Evolutionary conservation across 2,888 invertebrate species (phyloP).

Genomic region (Biston betularia): DNA sequence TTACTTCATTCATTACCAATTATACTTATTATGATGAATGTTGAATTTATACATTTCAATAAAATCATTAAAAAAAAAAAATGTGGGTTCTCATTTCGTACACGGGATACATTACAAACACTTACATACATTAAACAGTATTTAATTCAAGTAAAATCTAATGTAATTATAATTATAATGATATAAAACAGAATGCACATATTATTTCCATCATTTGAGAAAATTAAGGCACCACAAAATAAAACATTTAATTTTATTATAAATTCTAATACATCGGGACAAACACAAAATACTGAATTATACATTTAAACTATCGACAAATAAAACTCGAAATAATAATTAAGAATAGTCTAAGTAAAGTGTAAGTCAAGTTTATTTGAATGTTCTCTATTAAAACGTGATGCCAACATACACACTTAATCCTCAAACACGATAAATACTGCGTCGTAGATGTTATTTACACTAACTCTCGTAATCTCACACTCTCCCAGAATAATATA

Average conservation of each 20-base stretch:
- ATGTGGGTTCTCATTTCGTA: slow-evolving; percentile 4
- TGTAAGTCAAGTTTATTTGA: slow-evolving; percentile 49
- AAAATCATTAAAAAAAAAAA: slow-evolving; percentile 34
- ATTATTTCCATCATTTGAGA: slow-evolving; percentile 49
- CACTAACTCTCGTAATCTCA: slow-evolving; percentile 54
- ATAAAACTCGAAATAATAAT: slow-evolving; percentile 52
- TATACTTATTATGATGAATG: slow-evolving; percentile 57
- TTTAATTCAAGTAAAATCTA: slow-evolving; percentile 46
- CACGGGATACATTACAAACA: slow-evolving; percentile 36
- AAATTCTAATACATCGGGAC: slow-evolving; percentile 61
- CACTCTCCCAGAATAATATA: slow-evolving; percentile 51
- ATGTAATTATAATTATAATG: slow-evolving; percentile 19
- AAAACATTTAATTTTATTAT: slow-evolving; percentile 64
- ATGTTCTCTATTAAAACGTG: slow-evolving; percentile 58
- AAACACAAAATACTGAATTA: slow-evolving; percentile 75
- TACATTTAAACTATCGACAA: slow-evolving; percentile 55
- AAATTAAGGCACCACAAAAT: slow-evolving; percentile 82
- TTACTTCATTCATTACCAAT: slow-evolving; percentile 57
- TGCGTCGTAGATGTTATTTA: slow-evolving; percentile 61
- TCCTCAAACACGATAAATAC: slow-evolving; percentile 49
- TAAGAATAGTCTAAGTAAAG: slow-evolving; percentile 55
- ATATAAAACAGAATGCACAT: slow-evolving; percentile 32
- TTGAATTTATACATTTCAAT: slow-evolving; percentile 61
- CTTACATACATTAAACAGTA: slow-evolving; percentile 43
- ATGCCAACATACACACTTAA: slow-evolving; percentile 62